Evolutionary conservation across 2,113 vertebrate genomes (phyloP).

Genomic region (Tachysurus fulvidraco): DNA sequence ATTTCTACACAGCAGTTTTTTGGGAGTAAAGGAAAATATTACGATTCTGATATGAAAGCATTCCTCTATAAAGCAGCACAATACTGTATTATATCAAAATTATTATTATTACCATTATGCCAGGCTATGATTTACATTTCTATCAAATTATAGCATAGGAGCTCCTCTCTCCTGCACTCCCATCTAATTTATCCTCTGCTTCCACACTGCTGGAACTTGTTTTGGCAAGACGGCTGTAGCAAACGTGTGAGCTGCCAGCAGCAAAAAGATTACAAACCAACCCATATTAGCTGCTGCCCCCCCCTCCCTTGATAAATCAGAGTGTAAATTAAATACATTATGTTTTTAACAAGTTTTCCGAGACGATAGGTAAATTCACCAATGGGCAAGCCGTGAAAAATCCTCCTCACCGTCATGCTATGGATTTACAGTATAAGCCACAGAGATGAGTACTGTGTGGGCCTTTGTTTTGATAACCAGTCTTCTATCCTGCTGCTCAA

Average conservation of each 20-base stretch:
- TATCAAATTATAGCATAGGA: slow-evolving; percentile 15
- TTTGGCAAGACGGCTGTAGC: slow-evolving; percentile 15
- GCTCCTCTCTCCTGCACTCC: neutral
- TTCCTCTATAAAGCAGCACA: neutral
- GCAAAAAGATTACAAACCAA: slow-evolving; percentile 9
- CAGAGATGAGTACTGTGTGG: slow-evolving; percentile 29
- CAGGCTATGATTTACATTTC: slow-evolving; percentile 25
- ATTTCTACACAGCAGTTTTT: neutral
- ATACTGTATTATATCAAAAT: neutral
- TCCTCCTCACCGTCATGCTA: neutral
- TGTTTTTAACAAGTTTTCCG: neutral
- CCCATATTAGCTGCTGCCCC: slow-evolving; percentile 1
- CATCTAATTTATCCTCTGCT: slow-evolving; percentile 19
- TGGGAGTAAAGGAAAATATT: neutral
- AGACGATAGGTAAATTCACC: neutral
- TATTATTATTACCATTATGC: neutral
- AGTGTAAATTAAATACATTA: neutral
- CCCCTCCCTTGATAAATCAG: neutral
- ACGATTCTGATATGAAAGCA: neutral
- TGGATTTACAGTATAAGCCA: slow-evolving; percentile 6
- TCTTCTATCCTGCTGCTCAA: slow-evolving; percentile 50
- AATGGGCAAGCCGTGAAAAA: neutral
- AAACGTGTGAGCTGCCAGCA: neutral
- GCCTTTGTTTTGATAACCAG: slow-evolving; percentile 53
- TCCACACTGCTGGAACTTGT: slow-evolving; percentile 31